Evolutionary conservation across 2,113 vertebrate species (phyloP), one percentile per base, ranked within the genome.

Genomic region (Spilogale gracilis): DNA sequence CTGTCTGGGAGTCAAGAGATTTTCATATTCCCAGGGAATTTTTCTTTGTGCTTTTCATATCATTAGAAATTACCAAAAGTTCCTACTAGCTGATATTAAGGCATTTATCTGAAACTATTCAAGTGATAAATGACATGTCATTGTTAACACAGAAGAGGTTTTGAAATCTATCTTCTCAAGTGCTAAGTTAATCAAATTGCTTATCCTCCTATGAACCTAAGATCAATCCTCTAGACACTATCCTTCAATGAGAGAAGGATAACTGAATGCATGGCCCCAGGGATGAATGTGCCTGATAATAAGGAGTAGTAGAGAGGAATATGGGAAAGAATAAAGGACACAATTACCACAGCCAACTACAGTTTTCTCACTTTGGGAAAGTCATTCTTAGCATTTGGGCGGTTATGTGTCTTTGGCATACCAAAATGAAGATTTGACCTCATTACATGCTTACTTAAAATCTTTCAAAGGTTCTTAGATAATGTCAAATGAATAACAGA

Each of bases 101-200:
- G 54, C 67, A 76, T 95, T 95, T 92, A 78, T 52, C 12, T 84
- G 78, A 78, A 97, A 73, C 12, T 56, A 54, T 84, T 90, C 30
- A 58, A 88, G 27, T 80, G 63, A 91, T 56, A 91, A 91, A 93
- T 91, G 81, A 17, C 8, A 89, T 17, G 48, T 56, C 91, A 56
- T 43, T 88, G 69, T 90, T 94, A 87, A 65, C 43, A 65, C 30
- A 89, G 30, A 94, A 81, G 50, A 89, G 48, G 18, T 67, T 93
- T 96, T 43, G 25, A 94, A 97, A 94, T 79, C 61, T 30, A 92
- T 94, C 69, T 97, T 95, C 60, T 88, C 50, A 20, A 97, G 56
- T 69, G 63, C 45, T 32, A 81, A 65, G 79, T 74, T 88, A 91
- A 89, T 76, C 30, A 92, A 93, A 80, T 48, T 2, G 6, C 43